These are phyloP conservation scores for Sebastes steindachneri DNA, from an alignment of 2,797 vertebrate species.

Conservation along the genomic window DNA sequence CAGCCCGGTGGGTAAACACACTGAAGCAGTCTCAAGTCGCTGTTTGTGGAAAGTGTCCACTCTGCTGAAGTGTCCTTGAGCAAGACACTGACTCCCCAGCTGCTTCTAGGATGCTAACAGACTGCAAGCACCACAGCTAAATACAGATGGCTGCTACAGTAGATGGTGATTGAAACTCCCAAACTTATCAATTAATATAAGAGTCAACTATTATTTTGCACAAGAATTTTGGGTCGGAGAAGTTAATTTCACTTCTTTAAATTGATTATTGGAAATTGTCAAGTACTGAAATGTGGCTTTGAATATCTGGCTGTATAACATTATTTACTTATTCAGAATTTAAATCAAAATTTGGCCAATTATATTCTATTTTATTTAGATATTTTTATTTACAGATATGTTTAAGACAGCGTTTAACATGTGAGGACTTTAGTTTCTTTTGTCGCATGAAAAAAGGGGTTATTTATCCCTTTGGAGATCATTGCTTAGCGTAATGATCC, in stretches of 20 bases:
- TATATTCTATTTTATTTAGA: neutral
- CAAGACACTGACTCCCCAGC: slow-evolving; percentile 11
- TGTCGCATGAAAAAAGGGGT: neutral
- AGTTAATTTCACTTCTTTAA: neutral
- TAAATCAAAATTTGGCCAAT: neutral
- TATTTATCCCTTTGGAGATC: too few relatives aligned
- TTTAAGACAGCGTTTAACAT: neutral
- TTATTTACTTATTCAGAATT: neutral
- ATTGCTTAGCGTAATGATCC: too few relatives aligned
- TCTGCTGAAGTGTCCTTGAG: slow-evolving; percentile 44
- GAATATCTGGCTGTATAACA: too few relatives aligned
- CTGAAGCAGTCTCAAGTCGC: neutral
- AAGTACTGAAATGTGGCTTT: neutral
- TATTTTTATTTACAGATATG: neutral
- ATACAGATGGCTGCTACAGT: neutral
- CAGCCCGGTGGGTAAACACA: slow-evolving; percentile 47
- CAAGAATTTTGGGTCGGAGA: neutral
- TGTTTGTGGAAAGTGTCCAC: slow-evolving; percentile 12
- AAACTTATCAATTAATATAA: neutral
- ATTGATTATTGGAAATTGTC: neutral
- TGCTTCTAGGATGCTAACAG: slow-evolving; percentile 7
- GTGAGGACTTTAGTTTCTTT: neutral
- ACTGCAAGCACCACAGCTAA: neutral
- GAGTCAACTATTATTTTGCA: neutral
- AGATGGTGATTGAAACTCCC: neutral